Conservation (phyloP, 1,140 invertebrate species). For the Mesaphorura yosii region DNA sequence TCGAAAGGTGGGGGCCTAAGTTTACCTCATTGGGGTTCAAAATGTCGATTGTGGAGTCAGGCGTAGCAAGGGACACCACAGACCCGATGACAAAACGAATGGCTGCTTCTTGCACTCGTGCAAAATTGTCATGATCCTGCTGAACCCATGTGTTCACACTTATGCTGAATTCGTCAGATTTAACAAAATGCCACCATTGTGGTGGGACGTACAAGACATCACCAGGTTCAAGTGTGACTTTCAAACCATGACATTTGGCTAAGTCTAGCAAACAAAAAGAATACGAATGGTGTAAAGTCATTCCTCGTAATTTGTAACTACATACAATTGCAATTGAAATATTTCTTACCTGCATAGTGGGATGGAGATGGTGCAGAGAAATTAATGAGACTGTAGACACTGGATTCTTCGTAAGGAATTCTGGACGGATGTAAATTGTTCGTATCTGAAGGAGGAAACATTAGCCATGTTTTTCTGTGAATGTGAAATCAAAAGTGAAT, state of each 20-base stretch:
- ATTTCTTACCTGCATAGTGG: constrained; percentile 36
- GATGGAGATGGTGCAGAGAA: constrained; percentile 55
- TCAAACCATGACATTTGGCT: constrained; percentile 39
- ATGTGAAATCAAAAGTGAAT: constrained; percentile 28
- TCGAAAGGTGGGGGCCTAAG: neutral
- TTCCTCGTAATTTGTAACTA: neutral
- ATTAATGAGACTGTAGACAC: constrained; percentile 77
- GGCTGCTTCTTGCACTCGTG: constrained; percentile 32
- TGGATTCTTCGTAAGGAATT: constrained; percentile 93
- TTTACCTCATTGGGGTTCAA: constrained; percentile 33
- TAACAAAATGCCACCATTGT: constrained; percentile 95
- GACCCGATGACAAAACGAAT: constrained; percentile 27
- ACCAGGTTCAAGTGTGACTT: constrained; percentile 59
- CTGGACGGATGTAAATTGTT: constrained; percentile 60
- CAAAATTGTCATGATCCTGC: constrained; percentile 28
- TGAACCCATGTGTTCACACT: constrained; percentile 83
- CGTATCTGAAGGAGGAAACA: constrained; percentile 71
- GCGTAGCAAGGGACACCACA: constrained; percentile 12
- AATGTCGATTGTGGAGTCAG: constrained; percentile 14
- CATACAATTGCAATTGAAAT: too few relatives aligned
- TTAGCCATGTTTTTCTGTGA: constrained; percentile 75
- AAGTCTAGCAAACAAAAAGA: constrained; percentile 34
- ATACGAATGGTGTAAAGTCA: neutral
- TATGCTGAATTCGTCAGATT: constrained; percentile 57
- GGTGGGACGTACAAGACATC: constrained; percentile 78